A percentile compares a stretch with the other conserved stretches of the same genome.
Conservation (phyloP, 2,113 vertebrate genomes). For the Coturnix japonica region DNA sequence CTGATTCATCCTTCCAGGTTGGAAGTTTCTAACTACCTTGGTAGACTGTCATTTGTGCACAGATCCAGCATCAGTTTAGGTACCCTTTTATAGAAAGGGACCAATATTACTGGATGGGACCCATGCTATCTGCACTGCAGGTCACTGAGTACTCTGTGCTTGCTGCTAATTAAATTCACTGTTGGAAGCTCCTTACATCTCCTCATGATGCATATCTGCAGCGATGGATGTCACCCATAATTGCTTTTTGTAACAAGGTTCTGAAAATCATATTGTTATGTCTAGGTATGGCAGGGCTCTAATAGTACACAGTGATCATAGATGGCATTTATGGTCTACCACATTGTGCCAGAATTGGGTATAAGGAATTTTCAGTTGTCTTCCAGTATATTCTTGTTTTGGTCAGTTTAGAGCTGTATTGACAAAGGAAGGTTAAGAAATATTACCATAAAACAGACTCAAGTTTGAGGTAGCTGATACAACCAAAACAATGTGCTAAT, state of each 20-base stretch:
- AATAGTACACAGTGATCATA: neutral
- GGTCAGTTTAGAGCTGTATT: neutral
- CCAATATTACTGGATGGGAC: neutral
- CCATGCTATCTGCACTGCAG: conserved; percentile 54
- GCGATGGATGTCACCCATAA: conserved; percentile 71
- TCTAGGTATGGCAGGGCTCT: conserved; percentile 14
- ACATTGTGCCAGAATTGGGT: neutral
- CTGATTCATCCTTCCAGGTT: neutral
- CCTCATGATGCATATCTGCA: conserved; percentile 60
- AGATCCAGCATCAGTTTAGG: neutral
- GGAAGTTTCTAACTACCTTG: neutral
- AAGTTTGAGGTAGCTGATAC: neutral
- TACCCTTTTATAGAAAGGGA: conserved; percentile 28
- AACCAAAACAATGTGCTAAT: neutral
- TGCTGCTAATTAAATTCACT: conserved; percentile 80
- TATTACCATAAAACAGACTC: neutral
- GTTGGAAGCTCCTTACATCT: conserved; percentile 70
- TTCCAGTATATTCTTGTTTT: neutral
- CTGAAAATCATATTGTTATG: conserved; percentile 26
- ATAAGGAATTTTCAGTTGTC: neutral
- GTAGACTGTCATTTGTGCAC: neutral
- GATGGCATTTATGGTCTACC: neutral
- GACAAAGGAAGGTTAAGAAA: neutral
- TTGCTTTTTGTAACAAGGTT: conserved; percentile 76
- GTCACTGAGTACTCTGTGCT: conserved; percentile 33